Evolutionary conservation across 2,113 vertebrate genomes (phyloP), one percentile per base, ranked within the genome.

Genomic region (Bambusicola thoracicus): DNA sequence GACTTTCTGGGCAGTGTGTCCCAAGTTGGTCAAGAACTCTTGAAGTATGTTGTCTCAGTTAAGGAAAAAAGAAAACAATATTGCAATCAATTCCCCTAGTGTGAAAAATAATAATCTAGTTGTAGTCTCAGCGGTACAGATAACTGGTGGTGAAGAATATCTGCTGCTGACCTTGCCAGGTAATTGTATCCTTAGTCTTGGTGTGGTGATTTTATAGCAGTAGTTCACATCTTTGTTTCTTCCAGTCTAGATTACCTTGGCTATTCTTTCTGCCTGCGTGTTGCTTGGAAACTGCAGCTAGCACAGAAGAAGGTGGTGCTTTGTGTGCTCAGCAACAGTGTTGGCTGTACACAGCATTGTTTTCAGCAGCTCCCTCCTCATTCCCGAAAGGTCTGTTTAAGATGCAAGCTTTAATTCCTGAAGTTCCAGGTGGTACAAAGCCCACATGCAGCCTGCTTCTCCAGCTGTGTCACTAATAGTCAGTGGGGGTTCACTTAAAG

Each of bases 261-360:
- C 25, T 48, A 14, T 88, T 70, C 34, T 69, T 73, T 56, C 12
- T 86, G 69, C 40, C 1, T 53, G 51, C 10, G 3, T n/a, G 53
- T 66, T 74, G 29, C 59, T 25, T 36, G 61, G 91, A 74, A 82
- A 41, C 66, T 5, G 1, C 10, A 58, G 76, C 89, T 34, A 61
- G 48, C 20, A 40, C 53, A 41, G 70, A 79, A 41, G 70, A 76
- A 32, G 85, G 29, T 4, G 24, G 30, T 5, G 3, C 22, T 44
- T 16, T 27, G 0, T 1, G 1, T 10, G n/a, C 73, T 62, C 70
- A 30, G 51, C 21, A 69, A 0, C 19, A 14, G 34, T 2, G 21
- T 20, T 62, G 27, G 18, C 78, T 79, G 38, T 65, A 70, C 29
- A 27, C 32, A 53, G 68, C 18, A 4, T 59, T 6, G 6, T 43